Percentiles rank a stretch among this genome's conserved stretches.
phyloP scores from a whole-genome alignment of 2,888 invertebrate species.

The Archaeoteleia sp. region DNA sequence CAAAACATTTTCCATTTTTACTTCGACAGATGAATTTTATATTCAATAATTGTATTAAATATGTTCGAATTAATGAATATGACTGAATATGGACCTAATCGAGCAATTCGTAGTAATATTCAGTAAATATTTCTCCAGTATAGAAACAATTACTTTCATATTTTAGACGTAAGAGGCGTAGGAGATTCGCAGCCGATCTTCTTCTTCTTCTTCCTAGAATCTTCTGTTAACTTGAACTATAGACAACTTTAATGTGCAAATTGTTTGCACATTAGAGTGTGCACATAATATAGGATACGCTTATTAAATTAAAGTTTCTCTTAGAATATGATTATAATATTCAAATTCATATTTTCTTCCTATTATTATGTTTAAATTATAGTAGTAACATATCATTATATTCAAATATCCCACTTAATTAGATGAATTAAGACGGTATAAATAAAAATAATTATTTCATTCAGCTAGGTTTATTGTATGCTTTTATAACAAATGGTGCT shows the following conservation, averaged over 20 bases:
- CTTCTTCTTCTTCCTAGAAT: slow-evolving; percentile 2
- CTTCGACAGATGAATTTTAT: too few relatives aligned
- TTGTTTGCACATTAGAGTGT: slow-evolving; percentile 13
- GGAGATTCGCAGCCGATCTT: too few relatives aligned
- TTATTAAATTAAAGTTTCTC: slow-evolving; percentile 30
- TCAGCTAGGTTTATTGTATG: too few relatives aligned
- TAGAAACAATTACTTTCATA: neutral
- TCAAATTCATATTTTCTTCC: slow-evolving; percentile 33
- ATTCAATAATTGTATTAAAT: too few relatives aligned
- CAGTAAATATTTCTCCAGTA: too few relatives aligned
- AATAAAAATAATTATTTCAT: too few relatives aligned
- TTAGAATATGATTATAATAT: slow-evolving; percentile 37
- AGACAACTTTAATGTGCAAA: slow-evolving; percentile 6
- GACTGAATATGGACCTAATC: too few relatives aligned
- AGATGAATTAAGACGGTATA: neutral
- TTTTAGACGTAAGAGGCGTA: too few relatives aligned
- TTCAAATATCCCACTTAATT: neutral
- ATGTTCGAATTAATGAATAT: too few relatives aligned
- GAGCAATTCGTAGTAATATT: too few relatives aligned
- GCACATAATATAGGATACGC: slow-evolving; percentile 19
- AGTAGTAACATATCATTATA: slow-evolving; percentile 9
- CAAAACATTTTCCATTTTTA: too few relatives aligned
- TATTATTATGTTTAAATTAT: slow-evolving; percentile 33
- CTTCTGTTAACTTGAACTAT: slow-evolving; percentile 5
- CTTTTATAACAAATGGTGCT: too few relatives aligned